Conservation (phyloP, 2,888 invertebrate genomes). For the Chouioia cunea region DNA sequence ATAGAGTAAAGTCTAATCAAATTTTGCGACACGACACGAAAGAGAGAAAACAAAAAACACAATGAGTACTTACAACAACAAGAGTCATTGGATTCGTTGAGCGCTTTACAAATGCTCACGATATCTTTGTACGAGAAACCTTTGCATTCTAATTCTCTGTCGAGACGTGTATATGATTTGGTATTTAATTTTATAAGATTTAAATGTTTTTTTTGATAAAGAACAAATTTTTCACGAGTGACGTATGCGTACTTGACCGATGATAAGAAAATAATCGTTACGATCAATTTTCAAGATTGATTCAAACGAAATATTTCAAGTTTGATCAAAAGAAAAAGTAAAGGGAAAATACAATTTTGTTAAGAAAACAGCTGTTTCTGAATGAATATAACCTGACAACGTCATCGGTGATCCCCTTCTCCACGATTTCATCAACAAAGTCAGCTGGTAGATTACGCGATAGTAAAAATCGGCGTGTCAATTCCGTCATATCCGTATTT, state of each 20-base stretch:
- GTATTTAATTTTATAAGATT: too few relatives aligned
- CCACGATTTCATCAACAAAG: slow-evolving; percentile 19
- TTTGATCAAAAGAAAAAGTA: too few relatives aligned
- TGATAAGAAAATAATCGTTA: not conserved
- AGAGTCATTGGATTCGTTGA: slow-evolving; percentile 2
- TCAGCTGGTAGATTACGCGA: not conserved
- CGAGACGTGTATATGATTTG: too few relatives aligned
- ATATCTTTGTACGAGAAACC: slow-evolving; percentile 16
- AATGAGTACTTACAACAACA: slow-evolving; percentile 27
- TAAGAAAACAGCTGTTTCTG: too few relatives aligned
- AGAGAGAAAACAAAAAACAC: not conserved
- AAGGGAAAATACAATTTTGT: too few relatives aligned
- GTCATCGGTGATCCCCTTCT: slow-evolving; percentile 47
- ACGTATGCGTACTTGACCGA: not conserved
- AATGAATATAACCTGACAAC: slow-evolving; percentile 43
- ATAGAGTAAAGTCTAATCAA: not conserved
- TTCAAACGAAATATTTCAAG: too few relatives aligned
- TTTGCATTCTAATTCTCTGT: not conserved
- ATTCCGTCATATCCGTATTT: too few relatives aligned
- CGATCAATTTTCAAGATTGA: too few relatives aligned
- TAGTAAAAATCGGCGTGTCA: too few relatives aligned
- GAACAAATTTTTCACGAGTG: not conserved
- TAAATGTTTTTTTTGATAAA: too few relatives aligned
- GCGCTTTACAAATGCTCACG: not conserved
- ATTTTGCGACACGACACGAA: not conserved